phyloP scores from a whole-genome alignment of 2,113 vertebrate species.

The Mustela lutreola region DNA sequence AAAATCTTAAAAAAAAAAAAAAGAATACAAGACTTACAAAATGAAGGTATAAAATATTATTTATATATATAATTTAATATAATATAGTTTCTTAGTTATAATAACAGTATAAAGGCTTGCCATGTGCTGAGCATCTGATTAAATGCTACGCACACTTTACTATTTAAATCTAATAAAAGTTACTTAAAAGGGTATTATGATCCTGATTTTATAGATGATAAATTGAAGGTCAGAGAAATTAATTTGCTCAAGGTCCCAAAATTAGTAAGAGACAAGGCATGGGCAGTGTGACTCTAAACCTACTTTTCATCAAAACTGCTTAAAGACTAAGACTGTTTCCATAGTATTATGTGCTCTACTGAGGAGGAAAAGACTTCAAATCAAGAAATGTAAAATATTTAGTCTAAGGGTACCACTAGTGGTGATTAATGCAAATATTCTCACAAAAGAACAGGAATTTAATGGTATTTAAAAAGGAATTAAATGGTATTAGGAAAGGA shows the following conservation, averaged over 20 bases:
- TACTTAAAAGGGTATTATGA: conserved; percentile 3
- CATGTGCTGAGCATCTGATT: not conserved
- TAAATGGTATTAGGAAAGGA: conserved; percentile 32
- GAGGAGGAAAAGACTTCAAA: not conserved
- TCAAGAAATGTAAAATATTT: conserved; percentile 10
- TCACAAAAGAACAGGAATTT: not conserved
- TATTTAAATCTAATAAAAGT: conserved; percentile 16
- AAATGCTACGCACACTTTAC: not conserved
- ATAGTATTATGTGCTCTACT: not conserved
- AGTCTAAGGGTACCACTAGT: not conserved
- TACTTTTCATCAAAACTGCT: not conserved
- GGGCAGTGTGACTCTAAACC: not conserved
- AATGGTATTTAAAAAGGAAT: conserved; percentile 40
- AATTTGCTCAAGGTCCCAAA: conserved; percentile 12
- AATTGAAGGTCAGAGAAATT: conserved; percentile 55
- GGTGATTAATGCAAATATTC: not conserved
- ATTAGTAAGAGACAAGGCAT: conserved; percentile 9
- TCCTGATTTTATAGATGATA: conserved; percentile 44
- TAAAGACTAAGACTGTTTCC: not conserved
- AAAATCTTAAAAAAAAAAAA: too few species aligned
- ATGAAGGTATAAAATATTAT: not conserved
- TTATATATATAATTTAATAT: too few species aligned
- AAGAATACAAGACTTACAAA: not conserved
- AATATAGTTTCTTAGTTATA: not conserved
- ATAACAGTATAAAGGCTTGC: not conserved